Evolutionary conservation across 2,888 invertebrate genomes (phyloP), one percentile per base, ranked within the genome.

Genomic region (Macropis europaea): DNA sequence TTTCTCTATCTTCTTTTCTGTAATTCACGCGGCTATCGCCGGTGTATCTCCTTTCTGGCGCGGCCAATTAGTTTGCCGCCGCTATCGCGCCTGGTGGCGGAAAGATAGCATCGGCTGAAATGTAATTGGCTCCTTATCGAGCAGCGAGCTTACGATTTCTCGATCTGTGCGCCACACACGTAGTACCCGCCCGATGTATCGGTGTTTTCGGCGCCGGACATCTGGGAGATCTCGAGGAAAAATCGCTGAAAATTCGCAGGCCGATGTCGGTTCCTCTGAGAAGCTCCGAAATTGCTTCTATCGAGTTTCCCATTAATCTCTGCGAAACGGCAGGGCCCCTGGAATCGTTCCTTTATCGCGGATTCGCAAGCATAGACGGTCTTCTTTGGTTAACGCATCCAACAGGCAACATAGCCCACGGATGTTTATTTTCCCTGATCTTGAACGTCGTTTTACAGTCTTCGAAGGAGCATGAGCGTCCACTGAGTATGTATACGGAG

Each of bases 121-220:
- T 79, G 79, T 86, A 88, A 88, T 87, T 87, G 87, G 85, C 80
- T 82, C 81, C 82, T 86, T 86, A 86, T 87, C 86, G 82, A 83
- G 81, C 75, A 30, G 45, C 40, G 48, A 38, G 60, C 71, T 57
- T 61, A 43, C 76, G 71, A 68, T 71, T 71, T 73, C 73, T 70
- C 48, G 43, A 36, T 36, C 66, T 24, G 22, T 17, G 28, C 48
- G 53, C 62, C 72, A 28, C 69, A 59, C 57, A 70, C 47, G 42
- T 4, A 13, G 28, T n/a, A 4, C 32, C 19, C 4, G n/a, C 15
- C 11, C 62, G 48, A 54, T 43, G 9, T 17, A 22, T 32, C 28
- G 19, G 5, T 1, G 32, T 13, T 53, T 53, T n/a, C n/a, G n/a
- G n/a, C n/a, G n/a, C n/a, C n/a, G n/a, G n/a, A n/a, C n/a, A n/a